These are phyloP conservation scores for Trematocara marginatum DNA, from an alignment of 2,113 vertebrate genomes.

Conservation along the genomic window DNA sequence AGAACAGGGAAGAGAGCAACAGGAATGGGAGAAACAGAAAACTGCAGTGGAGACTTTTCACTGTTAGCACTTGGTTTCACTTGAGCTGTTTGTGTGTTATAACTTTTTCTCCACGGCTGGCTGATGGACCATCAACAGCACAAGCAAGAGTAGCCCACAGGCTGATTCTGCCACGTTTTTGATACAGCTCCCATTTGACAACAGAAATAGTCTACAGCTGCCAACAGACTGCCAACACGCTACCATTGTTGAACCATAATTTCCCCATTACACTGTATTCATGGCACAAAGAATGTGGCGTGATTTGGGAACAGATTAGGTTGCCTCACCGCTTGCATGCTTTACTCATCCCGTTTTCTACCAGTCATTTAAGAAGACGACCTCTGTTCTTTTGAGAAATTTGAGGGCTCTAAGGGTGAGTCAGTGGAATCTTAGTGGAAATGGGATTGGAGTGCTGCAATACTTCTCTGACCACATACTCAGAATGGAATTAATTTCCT, in stretches of 20 bases:
- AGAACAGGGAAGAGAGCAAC: not conserved
- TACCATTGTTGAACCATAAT: not conserved
- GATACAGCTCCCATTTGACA: not conserved
- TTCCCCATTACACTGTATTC: not conserved
- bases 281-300: not conserved
- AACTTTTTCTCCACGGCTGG: not conserved
- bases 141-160: not conserved
- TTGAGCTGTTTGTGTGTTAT: not conserved
- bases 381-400: not conserved
- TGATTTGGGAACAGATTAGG: not conserved
- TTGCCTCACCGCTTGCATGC: not conserved
- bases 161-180: not conserved
- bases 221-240: not conserved
- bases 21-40: not conserved
- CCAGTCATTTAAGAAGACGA: not conserved
- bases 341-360: not conserved
- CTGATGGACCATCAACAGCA: not conserved
- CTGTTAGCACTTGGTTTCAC: not conserved
- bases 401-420: not conserved
- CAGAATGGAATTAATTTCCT: slow-evolving; percentile 1
- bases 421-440: not conserved
- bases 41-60: not conserved
- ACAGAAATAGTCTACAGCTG: not conserved
- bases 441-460: not conserved
- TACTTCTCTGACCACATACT: not conserved